These are phyloP conservation scores for Aethes cnicana DNA, from an alignment of 2,888 invertebrate species.

Conservation along the genomic window DNA sequence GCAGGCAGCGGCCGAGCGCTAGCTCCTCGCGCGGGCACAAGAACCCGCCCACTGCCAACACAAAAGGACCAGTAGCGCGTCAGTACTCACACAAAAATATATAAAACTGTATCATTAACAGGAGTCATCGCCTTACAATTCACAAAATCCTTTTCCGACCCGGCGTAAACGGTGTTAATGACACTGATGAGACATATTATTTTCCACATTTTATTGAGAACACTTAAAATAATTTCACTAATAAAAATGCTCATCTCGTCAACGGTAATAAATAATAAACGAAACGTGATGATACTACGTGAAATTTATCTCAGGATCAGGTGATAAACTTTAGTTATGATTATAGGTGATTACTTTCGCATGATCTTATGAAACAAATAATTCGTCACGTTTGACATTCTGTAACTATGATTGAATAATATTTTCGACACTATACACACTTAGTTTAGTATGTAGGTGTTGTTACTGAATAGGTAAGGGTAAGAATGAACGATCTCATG, in stretches of 20 bases:
- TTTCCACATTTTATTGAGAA: conserved; percentile 47
- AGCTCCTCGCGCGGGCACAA: conserved; percentile 86
- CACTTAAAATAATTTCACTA: not conserved
- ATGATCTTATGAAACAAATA: conserved; percentile 18
- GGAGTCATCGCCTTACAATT: conserved; percentile 15
- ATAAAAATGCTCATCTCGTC: not conserved
- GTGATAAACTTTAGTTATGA: conserved; percentile 10
- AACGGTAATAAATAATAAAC: conserved; percentile 17
- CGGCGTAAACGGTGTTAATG: conserved; percentile 37
- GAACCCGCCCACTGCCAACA: conserved; percentile 83
- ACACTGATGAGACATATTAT: conserved; percentile 40
- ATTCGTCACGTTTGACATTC: conserved; percentile 20
- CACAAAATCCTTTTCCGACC: conserved; percentile 18
- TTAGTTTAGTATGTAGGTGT: too few species aligned
- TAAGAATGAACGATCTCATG: too few species aligned
- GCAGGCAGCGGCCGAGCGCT: conserved; percentile 84
- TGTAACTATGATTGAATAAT: conserved; percentile 2
- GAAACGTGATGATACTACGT: conserved; percentile 39
- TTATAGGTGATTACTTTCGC: conserved; percentile 12
- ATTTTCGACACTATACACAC: too few species aligned
- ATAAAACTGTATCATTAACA: not conserved
- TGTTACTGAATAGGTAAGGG: too few species aligned
- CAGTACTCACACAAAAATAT: not conserved
- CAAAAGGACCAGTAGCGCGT: not conserved
- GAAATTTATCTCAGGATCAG: conserved; percentile 23